Evolutionary conservation across 2,888 invertebrate species (phyloP), one percentile per base, ranked within the genome.

Genomic region (Micoletzkya japonica): DNA sequence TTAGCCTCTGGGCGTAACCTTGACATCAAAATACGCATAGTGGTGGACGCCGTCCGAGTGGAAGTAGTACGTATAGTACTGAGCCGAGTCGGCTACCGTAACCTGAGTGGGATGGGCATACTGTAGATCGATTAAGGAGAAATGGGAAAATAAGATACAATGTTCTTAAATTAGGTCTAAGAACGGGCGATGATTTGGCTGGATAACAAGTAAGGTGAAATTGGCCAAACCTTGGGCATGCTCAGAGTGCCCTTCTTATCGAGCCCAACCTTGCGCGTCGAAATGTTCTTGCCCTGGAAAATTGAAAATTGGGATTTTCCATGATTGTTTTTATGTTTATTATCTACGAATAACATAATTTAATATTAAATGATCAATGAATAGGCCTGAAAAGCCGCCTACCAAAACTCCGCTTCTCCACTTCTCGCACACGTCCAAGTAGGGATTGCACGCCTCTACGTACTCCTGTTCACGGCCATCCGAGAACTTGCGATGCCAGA

Each of bases 401-500:
- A 66, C 64, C 20, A 66, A 36, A 26, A 37, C 30, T 66, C 64
- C 64, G 24, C 32, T 50, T 54, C 64, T 66, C 64, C 64, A 66
- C 28, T 66, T 66, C 26, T 66, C 64, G 34, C 63, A 63, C 34
- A 63, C 63, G 24, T 63, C 63, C 26, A 63, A 50, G 17, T 63
- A 63, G 32, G 44, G 49, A 24, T 63, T 63, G 50, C 63, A 63
- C 26, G 63, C 50, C 50, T 63, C 63, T 24, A 63, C 39, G 63
- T 63, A 63, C 63, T 63, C 49, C 50, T 63, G 34, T 4, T 20
- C 63, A 63, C 63, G 63, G 14, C 63, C 50, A 50, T 63, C 63
- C 50, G 32, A 36, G 63, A 63, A 63, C 63, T 63, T 50, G 50
- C 63, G 63, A 28, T 66, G 64, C 64, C 64, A 66, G 64, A 66